Percentiles rank a stretch among this genome's conserved stretches.
Evolutionary conservation across 1,140 invertebrate genomes (phyloP).

Genomic region (Lordiphosa stackelbergi): DNA sequence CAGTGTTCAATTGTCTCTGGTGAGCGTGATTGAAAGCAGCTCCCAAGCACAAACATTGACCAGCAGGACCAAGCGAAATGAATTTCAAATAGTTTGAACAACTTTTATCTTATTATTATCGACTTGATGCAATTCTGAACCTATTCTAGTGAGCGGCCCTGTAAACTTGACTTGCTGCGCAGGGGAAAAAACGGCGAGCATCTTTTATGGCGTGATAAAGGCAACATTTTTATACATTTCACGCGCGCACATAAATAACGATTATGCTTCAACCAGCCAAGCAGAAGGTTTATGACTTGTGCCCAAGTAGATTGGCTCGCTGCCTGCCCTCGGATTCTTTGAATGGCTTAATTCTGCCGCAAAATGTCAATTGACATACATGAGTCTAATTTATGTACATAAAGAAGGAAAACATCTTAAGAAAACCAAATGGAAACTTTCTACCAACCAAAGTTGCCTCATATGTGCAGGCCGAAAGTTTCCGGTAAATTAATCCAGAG

Average conservation of each 20-base stretch:
- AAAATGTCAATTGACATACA: slow-evolving; percentile 64
- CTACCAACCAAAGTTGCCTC: slow-evolving; percentile 3
- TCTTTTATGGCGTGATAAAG: slow-evolving; percentile 58
- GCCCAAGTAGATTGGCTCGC: slow-evolving; percentile 49
- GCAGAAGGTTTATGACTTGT: slow-evolving; percentile 66
- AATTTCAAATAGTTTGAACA: no score
- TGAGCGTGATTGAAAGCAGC: no score
- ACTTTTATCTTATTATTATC: no score
- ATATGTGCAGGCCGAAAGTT: slow-evolving; percentile 37
- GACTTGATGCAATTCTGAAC: no score
- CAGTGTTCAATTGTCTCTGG: no score
- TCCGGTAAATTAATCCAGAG: slow-evolving; percentile 70
- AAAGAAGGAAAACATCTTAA: slow-evolving; percentile 16
- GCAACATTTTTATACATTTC: slow-evolving; percentile 68
- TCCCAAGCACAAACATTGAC: no score
- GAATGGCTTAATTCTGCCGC: slow-evolving; percentile 66
- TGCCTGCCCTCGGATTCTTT: slow-evolving; percentile 32
- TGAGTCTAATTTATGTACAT: slow-evolving; percentile 47
- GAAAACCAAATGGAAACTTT: slow-evolving; percentile 53
- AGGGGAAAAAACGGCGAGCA: slow-evolving; percentile 3
- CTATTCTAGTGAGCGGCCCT: no score
- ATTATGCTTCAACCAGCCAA: slow-evolving; percentile 49
- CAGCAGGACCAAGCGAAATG: no score
- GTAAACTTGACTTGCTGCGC: slow-evolving; percentile 20
- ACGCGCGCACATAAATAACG: slow-evolving; percentile 72